Percentiles rank a stretch among this genome's conserved stretches.
Conservation (phyloP, 2,888 invertebrate genomes). For the Thysanoteuthis rhombus region DNA sequence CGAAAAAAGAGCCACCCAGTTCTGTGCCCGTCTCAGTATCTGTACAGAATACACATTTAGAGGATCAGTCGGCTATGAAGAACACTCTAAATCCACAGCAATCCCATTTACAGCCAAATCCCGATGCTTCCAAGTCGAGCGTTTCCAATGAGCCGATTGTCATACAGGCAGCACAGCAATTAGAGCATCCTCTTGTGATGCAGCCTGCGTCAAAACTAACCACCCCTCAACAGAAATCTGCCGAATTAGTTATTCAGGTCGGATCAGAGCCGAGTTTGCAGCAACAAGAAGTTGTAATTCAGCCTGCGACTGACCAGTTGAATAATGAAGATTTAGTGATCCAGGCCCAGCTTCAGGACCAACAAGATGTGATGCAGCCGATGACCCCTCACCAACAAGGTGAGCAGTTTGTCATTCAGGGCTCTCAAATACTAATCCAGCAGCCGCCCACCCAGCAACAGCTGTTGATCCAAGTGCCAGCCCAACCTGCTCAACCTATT, state of each 20-base stretch:
- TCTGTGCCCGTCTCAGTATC: neutral
- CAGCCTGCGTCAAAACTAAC: neutral
- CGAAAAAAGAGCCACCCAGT: neutral
- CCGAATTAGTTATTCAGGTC: constrained; percentile 18
- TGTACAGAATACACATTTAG: neutral
- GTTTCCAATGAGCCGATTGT: neutral
- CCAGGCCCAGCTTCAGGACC: constrained; percentile 27
- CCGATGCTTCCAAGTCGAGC: neutral
- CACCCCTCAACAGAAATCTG: neutral
- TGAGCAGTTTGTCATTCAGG: constrained; percentile 13
- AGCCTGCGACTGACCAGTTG: neutral
- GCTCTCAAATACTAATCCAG: constrained; percentile 15
- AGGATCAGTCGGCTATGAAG: neutral
- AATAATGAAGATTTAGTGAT: constrained; percentile 17
- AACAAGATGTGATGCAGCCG: constrained; percentile 35
- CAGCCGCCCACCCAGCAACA: constrained; percentile 32
- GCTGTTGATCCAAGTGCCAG: constrained; percentile 36
- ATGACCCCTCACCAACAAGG: constrained; percentile 25
- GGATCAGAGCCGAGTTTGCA: neutral
- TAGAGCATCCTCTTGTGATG: neutral
- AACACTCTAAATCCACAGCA: neutral
- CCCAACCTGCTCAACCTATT: constrained; percentile 33
- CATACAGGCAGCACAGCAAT: neutral
- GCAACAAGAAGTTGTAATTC: constrained; percentile 14
- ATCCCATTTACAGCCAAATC: neutral